Percentiles rank a stretch among this genome's conserved stretches.
Evolutionary conservation across 1,140 invertebrate species (phyloP).

Genomic region (Pachypeltis micranthus): DNA sequence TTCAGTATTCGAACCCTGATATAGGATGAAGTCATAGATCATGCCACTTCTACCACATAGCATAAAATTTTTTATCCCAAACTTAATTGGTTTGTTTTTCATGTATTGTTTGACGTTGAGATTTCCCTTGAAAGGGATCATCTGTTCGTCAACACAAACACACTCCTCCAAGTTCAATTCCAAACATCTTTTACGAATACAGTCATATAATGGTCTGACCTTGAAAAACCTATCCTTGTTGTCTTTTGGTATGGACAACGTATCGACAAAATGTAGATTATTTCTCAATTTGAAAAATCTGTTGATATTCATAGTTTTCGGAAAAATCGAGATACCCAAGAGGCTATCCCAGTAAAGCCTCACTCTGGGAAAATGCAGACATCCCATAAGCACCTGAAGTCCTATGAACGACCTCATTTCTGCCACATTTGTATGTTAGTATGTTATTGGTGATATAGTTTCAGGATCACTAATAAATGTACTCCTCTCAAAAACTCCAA

Average conservation of each 20-base stretch:
- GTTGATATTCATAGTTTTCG: not conserved
- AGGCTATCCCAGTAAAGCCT: not conserved
- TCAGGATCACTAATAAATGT: too few species aligned
- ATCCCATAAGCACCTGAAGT: too few species aligned
- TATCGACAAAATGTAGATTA: not conserved
- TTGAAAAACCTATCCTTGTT: not conserved
- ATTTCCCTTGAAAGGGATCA: conserved; percentile 30
- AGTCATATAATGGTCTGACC: not conserved
- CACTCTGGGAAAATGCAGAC: not conserved
- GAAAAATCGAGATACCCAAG: not conserved
- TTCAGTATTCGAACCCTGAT: conserved; percentile 26
- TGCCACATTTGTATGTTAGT: too few species aligned
- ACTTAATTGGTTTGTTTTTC: conserved; percentile 18
- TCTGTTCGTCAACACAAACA: conserved; percentile 27
- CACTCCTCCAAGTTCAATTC: conserved; percentile 14
- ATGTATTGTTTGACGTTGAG: conserved; percentile 25
- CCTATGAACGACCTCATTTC: too few species aligned
- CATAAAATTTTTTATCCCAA: conserved; percentile 25
- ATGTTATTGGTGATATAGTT: too few species aligned
- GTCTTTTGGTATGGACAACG: not conserved
- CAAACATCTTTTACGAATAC: not conserved
- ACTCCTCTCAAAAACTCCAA: too few species aligned
- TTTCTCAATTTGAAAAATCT: not conserved
- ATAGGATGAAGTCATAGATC: conserved; percentile 27
- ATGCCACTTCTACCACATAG: conserved; percentile 27